phyloP scores from a whole-genome alignment of 2,888 invertebrate species.

The Orthosia gothica region DNA sequence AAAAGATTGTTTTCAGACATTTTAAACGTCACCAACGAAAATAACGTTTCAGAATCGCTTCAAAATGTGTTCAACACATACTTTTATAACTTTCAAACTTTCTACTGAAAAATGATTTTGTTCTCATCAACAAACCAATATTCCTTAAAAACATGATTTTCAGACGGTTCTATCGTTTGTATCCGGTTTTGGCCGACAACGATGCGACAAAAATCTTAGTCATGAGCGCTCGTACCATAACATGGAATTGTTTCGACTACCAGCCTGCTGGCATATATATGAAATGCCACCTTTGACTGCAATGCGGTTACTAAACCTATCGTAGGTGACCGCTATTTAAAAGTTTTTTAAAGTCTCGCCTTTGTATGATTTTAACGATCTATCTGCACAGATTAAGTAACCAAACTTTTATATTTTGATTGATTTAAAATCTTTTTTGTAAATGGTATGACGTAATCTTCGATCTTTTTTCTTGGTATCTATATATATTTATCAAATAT shows the following conservation, averaged over 20 bases:
- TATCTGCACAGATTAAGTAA: background rate
- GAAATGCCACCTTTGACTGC: constrained; percentile 66
- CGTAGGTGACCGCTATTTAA: background rate
- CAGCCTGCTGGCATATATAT: constrained; percentile 72
- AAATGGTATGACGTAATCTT: background rate
- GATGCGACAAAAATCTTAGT: too few species aligned
- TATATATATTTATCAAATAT: background rate
- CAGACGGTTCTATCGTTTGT: too few species aligned
- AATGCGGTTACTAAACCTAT: constrained; percentile 62
- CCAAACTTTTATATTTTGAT: background rate
- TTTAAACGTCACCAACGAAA: too few species aligned
- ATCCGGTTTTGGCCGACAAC: too few species aligned
- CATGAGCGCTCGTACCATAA: constrained; percentile 5
- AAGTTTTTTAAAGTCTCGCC: background rate
- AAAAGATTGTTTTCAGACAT: too few species aligned
- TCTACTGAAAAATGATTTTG: too few species aligned
- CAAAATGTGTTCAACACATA: too few species aligned
- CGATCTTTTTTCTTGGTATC: background rate
- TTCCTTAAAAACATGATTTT: too few species aligned
- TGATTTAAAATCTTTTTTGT: background rate
- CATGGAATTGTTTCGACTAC: constrained; percentile 63
- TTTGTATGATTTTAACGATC: constrained; percentile 5
- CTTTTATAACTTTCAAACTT: too few species aligned
- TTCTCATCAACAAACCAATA: too few species aligned
- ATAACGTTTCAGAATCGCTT: too few species aligned